Evolutionary conservation across 2,797 vertebrate species (phyloP).

Genomic region (Karalla daura): DNA sequence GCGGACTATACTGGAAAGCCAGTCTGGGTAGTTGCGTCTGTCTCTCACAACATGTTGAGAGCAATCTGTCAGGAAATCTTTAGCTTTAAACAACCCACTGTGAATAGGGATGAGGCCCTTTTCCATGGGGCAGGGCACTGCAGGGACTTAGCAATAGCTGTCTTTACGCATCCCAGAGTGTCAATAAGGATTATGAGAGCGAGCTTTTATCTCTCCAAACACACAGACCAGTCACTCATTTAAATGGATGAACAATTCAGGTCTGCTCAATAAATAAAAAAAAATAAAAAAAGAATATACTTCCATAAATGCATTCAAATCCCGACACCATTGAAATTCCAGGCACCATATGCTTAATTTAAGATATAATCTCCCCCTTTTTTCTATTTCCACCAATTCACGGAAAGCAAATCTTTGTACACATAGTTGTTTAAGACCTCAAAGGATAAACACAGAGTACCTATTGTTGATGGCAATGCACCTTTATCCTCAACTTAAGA

Average conservation of each 20-base stretch:
- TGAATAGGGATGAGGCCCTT: constrained; percentile 81
- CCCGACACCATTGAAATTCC: constrained; percentile 84
- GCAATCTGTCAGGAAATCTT: constrained; percentile 89
- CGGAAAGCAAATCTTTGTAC: constrained; percentile 82
- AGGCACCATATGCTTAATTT: constrained; percentile 83
- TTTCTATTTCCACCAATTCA: constrained; percentile 83
- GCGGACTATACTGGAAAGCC: constrained; percentile 48
- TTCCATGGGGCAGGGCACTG: constrained; percentile 78
- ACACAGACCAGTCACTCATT: constrained; percentile 86
- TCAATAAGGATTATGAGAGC: constrained; percentile 89
- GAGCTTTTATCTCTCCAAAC: constrained; percentile 87
- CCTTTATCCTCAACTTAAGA: constrained; percentile 86
- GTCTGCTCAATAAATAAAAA: constrained; percentile 84
- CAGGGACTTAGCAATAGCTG: constrained; percentile 83
- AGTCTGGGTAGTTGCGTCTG: constrained; percentile 70
- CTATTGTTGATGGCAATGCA: constrained; percentile 84
- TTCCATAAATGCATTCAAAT: constrained; percentile 86
- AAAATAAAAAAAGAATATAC: constrained; percentile 82
- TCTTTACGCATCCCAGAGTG: constrained; percentile 83
- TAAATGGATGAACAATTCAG: constrained; percentile 85
- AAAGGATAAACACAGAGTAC: constrained; percentile 84
- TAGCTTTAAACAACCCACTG: constrained; percentile 82
- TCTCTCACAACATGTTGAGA: constrained; percentile 81
- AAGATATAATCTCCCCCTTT: constrained; percentile 83
- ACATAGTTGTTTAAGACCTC: constrained; percentile 85